Conservation (phyloP, 2,888 invertebrate genomes). For the Drosophila ezoana region DNA sequence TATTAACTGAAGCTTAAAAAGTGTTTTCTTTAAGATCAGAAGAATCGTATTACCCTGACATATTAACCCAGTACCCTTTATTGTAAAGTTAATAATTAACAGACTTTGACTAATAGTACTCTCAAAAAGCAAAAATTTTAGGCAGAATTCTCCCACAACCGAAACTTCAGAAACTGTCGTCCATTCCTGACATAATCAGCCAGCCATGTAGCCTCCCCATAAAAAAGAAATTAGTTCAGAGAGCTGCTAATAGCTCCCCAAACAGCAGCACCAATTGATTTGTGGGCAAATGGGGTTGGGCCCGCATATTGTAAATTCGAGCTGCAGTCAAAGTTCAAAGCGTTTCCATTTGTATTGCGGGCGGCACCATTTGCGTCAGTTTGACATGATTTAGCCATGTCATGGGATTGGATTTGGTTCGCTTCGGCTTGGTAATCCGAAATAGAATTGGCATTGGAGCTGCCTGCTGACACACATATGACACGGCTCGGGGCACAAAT, state of each 20-base stretch:
- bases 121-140: background rate
- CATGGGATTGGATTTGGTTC: constrained; percentile 45
- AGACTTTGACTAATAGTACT: background rate
- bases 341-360: constrained; percentile 43
- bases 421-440: constrained; percentile 5
- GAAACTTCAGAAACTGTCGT: background rate
- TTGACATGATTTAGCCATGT: constrained; percentile 58
- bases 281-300: constrained; percentile 1
- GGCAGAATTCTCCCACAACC: background rate
- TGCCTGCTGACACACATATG: constrained; percentile 67
- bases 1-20: no score
- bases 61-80: no score
- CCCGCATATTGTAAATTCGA: constrained; percentile 34
- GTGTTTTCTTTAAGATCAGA: no score
- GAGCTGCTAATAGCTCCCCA: constrained; percentile 58
- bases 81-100: no score
- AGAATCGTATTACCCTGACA: no score
- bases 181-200: constrained; percentile 5
- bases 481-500: constrained; percentile 22
- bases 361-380: constrained; percentile 57
- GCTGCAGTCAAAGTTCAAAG: constrained; percentile 71
- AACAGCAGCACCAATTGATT: constrained; percentile 16
- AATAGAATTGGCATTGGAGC: constrained; percentile 43
- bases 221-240: constrained; percentile 8
- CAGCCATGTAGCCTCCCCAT: background rate